Percentiles rank a stretch among this genome's conserved stretches.
Evolutionary conservation across 2,888 invertebrate genomes (phyloP).

Genomic region (Ophioninae sp.): DNA sequence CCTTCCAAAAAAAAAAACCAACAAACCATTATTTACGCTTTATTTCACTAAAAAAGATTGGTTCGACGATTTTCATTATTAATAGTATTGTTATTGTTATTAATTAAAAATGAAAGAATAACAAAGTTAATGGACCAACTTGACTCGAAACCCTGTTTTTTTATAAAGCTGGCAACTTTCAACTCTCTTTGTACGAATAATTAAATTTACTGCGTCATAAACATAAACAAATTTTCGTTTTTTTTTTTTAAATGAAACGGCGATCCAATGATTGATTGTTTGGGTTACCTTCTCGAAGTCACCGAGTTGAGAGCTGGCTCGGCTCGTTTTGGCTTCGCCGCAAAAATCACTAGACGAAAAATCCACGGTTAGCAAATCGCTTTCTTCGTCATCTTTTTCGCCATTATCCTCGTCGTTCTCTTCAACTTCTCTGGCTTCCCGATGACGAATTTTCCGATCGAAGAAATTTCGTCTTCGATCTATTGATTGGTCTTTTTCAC

Average conservation of each 20-base stretch:
- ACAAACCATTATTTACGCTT: no score
- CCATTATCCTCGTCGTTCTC: constrained; percentile 51
- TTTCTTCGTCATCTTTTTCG: constrained; percentile 45
- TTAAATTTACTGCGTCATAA: no score
- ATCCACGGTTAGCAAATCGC: constrained; percentile 20
- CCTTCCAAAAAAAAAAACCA: neutral
- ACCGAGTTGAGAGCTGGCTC: neutral
- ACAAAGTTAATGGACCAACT: no score
- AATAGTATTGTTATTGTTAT: no score
- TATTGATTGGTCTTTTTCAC: constrained; percentile 32
- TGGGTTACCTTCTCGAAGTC: neutral
- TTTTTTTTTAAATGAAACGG: neutral
- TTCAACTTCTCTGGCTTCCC: no score
- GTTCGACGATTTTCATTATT: no score
- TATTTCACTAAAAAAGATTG: no score
- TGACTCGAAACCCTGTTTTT: no score
- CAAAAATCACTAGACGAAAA: neutral
- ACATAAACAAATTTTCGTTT: no score
- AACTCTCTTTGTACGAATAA: no score
- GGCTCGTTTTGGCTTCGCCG: neutral
- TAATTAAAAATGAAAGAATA: no score
- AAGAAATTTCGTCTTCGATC: constrained; percentile 36
- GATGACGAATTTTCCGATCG: constrained; percentile 7
- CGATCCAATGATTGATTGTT: neutral
- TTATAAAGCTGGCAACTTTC: no score